A percentile compares a stretch with the other conserved stretches of the same genome.
Conservation (phyloP, 2,888 invertebrate genomes). For the Lobophora halterata region DNA sequence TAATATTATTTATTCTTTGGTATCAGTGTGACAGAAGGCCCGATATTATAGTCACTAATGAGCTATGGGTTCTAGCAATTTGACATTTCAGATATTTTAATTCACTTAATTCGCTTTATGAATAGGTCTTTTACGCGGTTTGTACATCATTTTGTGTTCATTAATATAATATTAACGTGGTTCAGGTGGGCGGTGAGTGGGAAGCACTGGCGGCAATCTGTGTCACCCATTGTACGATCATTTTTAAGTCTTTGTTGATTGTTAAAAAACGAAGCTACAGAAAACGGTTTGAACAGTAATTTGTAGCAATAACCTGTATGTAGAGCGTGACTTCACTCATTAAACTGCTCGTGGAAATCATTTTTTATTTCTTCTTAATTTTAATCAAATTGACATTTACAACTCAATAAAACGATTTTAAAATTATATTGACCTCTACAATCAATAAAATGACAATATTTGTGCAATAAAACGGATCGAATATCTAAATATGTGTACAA, state of each 20-base stretch:
- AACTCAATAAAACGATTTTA: conserved; percentile 17
- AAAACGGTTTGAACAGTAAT: conserved; percentile 51
- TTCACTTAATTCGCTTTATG: conserved; percentile 72
- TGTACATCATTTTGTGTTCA: conserved; percentile 73
- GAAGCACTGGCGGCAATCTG: conserved; percentile 48
- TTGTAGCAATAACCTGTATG: conserved; percentile 51
- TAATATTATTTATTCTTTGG: conserved; percentile 20
- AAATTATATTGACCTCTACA: conserved; percentile 21
- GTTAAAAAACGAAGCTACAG: conserved; percentile 35
- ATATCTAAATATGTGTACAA: conserved; percentile 23
- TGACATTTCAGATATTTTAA: conserved; percentile 77
- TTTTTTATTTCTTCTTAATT: conserved; percentile 3
- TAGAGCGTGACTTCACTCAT: conserved; percentile 50
- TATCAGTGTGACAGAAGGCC: conserved; percentile 43
- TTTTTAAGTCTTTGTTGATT: conserved; percentile 33
- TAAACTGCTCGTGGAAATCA: conserved; percentile 2
- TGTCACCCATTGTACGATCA: conserved; percentile 47
- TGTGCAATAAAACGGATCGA: conserved; percentile 23
- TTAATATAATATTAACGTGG: conserved; percentile 68
- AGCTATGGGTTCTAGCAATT: conserved; percentile 69
- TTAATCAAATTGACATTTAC: conserved; percentile 1
- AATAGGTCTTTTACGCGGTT: conserved; percentile 75
- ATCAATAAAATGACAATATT: conserved; percentile 17
- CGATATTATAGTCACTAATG: conserved; percentile 54
- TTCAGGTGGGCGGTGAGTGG: conserved; percentile 58